Conservation (phyloP, 1,140 invertebrate species). For the Dendroctonus ponderosae region DNA sequence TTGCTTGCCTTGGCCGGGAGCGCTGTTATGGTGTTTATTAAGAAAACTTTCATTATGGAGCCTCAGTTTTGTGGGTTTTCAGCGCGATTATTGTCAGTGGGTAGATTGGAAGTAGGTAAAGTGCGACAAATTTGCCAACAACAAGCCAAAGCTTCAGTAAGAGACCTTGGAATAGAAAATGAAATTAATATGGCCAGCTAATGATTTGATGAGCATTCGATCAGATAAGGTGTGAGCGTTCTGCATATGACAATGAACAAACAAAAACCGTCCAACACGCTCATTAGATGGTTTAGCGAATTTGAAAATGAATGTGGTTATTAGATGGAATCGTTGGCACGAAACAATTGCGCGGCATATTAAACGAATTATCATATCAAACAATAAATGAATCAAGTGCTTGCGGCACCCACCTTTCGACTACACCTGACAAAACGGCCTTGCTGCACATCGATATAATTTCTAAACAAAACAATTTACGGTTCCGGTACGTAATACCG, state of each 20-base stretch:
- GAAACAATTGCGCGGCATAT: conserved; percentile 32
- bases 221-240: conserved; percentile 12
- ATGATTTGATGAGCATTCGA: neutral
- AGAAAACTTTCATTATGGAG: too few relatives aligned
- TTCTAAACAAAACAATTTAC: conserved; percentile 33
- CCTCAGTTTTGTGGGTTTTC: too few relatives aligned
- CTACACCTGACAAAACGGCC: conserved; percentile 33
- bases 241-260: conserved; percentile 15
- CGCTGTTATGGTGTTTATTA: too few relatives aligned
- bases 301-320: conserved; percentile 25
- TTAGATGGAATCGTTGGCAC: conserved; percentile 16
- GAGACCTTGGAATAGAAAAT: too few relatives aligned
- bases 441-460: conserved; percentile 34
- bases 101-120: too few relatives aligned
- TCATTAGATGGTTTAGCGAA: conserved; percentile 14
- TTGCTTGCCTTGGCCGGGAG: too few relatives aligned
- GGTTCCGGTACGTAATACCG: conserved; percentile 31
- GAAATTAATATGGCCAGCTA: too few relatives aligned
- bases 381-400: conserved; percentile 29
- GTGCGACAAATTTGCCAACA: too few relatives aligned
- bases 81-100: too few relatives aligned
- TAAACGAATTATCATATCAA: conserved; percentile 38
- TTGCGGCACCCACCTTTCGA: conserved; percentile 23
- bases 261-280: conserved; percentile 1
- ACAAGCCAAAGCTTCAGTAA: too few relatives aligned